Percentiles rank a stretch among this genome's conserved stretches.
phyloP scores from a whole-genome alignment of 2,797 vertebrate species.

The Alfaro cultratus region DNA sequence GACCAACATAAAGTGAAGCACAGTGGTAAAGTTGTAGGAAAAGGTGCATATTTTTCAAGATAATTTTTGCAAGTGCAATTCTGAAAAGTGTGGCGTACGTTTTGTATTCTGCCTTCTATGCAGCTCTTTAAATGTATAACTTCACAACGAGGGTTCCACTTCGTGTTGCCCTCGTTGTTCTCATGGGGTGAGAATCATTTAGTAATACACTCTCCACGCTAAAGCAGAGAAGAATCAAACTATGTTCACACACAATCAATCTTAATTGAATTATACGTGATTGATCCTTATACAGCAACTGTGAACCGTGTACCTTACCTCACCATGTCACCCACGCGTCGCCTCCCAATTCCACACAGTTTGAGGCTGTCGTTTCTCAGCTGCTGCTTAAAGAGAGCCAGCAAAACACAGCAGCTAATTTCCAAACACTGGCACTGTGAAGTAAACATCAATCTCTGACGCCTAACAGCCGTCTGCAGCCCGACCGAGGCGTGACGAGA shows the following conservation, averaged over 20 bases:
- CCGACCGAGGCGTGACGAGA: conserved; percentile 26
- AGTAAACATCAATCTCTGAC: conserved; percentile 42
- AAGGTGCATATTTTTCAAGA: background rate
- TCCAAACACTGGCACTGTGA: conserved; percentile 19
- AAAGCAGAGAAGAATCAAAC: background rate
- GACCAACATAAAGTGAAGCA: background rate
- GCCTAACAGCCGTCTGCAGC: conserved; percentile 24
- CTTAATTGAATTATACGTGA: background rate
- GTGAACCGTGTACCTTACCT: background rate
- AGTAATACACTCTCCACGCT: background rate
- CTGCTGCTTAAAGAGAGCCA: conserved; percentile 8
- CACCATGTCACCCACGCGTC: background rate
- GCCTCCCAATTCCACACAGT: background rate
- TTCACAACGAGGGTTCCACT: background rate
- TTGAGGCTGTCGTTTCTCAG: background rate
- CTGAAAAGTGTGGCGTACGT: background rate
- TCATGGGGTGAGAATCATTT: background rate
- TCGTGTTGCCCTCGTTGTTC: background rate
- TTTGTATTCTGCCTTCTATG: background rate
- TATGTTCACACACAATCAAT: background rate
- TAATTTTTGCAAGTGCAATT: background rate
- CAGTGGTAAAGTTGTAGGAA: background rate
- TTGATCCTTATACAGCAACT: background rate
- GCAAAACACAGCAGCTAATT: conserved; percentile 14
- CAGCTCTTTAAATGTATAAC: background rate